phyloP scores from a whole-genome alignment of 2,797 vertebrate species.

The Pseudochaenichthys georgianus region DNA sequence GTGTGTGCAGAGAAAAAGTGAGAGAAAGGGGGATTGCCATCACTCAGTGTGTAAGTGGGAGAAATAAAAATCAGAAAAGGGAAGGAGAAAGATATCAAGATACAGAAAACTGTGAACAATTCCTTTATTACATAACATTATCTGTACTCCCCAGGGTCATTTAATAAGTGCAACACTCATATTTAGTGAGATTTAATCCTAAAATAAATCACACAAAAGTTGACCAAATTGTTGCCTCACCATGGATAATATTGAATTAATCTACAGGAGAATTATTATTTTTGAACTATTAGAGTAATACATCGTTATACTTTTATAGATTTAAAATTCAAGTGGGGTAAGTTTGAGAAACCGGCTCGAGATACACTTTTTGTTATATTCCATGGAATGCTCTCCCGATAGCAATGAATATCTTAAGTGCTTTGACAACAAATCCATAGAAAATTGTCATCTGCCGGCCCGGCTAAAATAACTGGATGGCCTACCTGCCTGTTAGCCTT shows the following conservation, averaged over 20 bases:
- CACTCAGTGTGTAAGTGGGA: slow-evolving; percentile 32
- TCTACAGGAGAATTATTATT: neutral
- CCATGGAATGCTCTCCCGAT: too few relatives aligned
- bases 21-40: slow-evolving; percentile 24
- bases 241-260: neutral
- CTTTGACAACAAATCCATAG: too few relatives aligned
- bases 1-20: slow-evolving; percentile 9
- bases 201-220: neutral
- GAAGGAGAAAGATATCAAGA: slow-evolving; percentile 21
- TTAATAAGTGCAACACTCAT: neutral
- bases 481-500: too few relatives aligned
- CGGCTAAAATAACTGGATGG: too few relatives aligned
- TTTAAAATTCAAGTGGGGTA: neutral
- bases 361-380: too few relatives aligned
- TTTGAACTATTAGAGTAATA: neutral
- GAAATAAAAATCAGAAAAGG: slow-evolving; percentile 31
- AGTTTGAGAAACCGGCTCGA: too few relatives aligned
- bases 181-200: neutral
- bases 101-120: neutral
- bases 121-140: too few relatives aligned
- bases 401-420: too few relatives aligned
- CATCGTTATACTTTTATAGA: neutral
- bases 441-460: too few relatives aligned
- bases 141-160: neutral
- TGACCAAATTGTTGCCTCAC: neutral